Evolutionary conservation across 2,113 vertebrate genomes (phyloP).

Genomic region (Gallinago undulata): DNA sequence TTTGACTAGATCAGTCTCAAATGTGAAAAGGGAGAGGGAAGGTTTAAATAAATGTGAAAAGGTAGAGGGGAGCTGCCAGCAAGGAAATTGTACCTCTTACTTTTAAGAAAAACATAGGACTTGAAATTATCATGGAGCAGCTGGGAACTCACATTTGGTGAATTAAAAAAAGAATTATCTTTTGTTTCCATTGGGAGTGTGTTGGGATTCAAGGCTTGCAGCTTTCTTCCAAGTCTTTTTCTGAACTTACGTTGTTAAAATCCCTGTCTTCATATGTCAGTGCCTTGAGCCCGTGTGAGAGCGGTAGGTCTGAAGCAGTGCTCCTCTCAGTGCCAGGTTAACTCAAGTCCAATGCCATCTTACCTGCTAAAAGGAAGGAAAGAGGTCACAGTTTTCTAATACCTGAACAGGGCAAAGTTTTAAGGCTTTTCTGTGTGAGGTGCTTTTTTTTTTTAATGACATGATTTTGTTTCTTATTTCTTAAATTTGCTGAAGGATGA

Average conservation of each 20-base stretch:
- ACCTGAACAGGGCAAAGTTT: background rate
- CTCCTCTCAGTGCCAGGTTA: background rate
- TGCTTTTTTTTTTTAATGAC: background rate
- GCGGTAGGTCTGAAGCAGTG: background rate
- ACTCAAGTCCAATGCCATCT: background rate
- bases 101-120: background rate
- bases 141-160: background rate
- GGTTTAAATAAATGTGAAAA: background rate
- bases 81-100: background rate
- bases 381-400: background rate
- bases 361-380: background rate
- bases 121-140: background rate
- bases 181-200: background rate
- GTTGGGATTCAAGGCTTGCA: background rate
- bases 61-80: background rate
- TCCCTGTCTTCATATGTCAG: background rate
- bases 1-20: background rate
- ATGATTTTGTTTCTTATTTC: background rate
- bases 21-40: background rate
- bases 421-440: background rate
- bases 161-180: background rate
- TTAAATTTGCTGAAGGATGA: background rate
- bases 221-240: background rate
- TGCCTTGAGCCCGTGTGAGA: constrained; percentile 27
- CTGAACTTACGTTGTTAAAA: background rate